A percentile compares a stretch with the other conserved stretches of the same genome.
Evolutionary conservation across 2,888 invertebrate species (phyloP).

Genomic region (Melanophora roralis): DNA sequence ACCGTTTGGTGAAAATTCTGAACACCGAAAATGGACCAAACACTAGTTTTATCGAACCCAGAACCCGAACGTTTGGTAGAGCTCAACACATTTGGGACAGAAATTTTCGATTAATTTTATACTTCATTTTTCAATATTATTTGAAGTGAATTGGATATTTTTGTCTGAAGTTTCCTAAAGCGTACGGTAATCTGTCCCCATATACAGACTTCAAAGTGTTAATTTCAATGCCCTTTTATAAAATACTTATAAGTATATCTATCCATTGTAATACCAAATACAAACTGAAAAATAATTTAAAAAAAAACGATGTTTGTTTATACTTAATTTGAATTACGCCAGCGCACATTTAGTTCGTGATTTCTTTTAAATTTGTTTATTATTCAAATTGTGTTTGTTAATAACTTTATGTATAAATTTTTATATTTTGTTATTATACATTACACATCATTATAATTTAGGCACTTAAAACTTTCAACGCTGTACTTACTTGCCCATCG

Average conservation of each 20-base stretch:
- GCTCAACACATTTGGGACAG: too few relatives aligned
- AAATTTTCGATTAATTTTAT: too few relatives aligned
- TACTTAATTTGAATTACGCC: conserved; percentile 50
- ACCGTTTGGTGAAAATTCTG: too few relatives aligned
- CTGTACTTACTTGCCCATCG: conserved; percentile 10
- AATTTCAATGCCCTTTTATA: conserved; percentile 28
- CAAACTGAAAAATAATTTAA: conserved; percentile 9
- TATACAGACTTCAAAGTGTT: conserved; percentile 5
- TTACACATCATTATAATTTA: conserved; percentile 1
- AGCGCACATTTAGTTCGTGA: conserved; percentile 44
- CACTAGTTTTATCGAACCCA: too few relatives aligned
- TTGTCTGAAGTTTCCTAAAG: too few relatives aligned
- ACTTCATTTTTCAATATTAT: too few relatives aligned
- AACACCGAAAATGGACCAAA: too few relatives aligned
- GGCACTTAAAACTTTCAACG: conserved; percentile 23
- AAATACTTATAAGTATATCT: too few relatives aligned
- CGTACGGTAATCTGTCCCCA: too few relatives aligned
- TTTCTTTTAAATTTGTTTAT: conserved; percentile 42
- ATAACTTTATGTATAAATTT: too few relatives aligned
- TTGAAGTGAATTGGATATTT: too few relatives aligned
- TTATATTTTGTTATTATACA: conserved; percentile 1
- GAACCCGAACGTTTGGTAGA: too few relatives aligned
- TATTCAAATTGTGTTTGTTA: conserved; percentile 27
- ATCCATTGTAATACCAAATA: conserved; percentile 2
- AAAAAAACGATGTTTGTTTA: neutral